Base-by-base conservation (phyloP, 2,888 invertebrate genomes). In the Daptonema setosum region DNA sequence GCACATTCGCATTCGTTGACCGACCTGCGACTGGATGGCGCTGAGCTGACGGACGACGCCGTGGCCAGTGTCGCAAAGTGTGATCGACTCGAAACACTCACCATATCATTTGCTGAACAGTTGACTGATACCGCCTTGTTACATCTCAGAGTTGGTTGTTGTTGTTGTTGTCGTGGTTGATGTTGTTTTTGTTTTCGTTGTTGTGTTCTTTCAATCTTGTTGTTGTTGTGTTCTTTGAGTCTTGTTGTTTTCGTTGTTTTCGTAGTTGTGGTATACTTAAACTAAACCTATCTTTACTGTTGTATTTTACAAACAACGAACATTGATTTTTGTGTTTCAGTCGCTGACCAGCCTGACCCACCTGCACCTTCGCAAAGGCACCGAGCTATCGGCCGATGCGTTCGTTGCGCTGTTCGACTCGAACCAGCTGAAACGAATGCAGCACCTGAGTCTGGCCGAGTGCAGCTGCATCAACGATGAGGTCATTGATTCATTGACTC, bases 311-410 rank as follows among this genome's bases (percentile, higher is more conserved):
- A n/a, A n/a, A n/a, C n/a, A n/a, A n/a, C n/a, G n/a, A n/a, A n/a
- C n/a, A n/a, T n/a, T n/a, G n/a, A n/a, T 17, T 25, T 3, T 25
- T 51, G 11, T 11, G 20, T 5, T 28, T n/a, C 54, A 54, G 54
- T 45, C 45, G 17, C 14, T 50, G 14, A 8, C 17, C 25, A 50
- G 24, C 22, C 28, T 56, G 17, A 24, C 51, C 24, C 56, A 56
- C 30, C 35, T 56, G 35, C 56, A 56, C 56, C 11, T 56, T 3
- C 56, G 56, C 48, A 56, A 56, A 24, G 56, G 22, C 11, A 8
- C 30, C 29, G 52, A 56, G n/a, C 24, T 56, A 3, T 3, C 26
- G 2, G 51, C 1, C 22, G 51, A 51, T 3, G 48, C 30, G 1
- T n/a, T 56, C 20, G 20, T n/a, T 2, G 43, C 3, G 1, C 51